Evolutionary conservation across 2,888 invertebrate species (phyloP).

Genomic region (Malthinus seriepunctatus): DNA sequence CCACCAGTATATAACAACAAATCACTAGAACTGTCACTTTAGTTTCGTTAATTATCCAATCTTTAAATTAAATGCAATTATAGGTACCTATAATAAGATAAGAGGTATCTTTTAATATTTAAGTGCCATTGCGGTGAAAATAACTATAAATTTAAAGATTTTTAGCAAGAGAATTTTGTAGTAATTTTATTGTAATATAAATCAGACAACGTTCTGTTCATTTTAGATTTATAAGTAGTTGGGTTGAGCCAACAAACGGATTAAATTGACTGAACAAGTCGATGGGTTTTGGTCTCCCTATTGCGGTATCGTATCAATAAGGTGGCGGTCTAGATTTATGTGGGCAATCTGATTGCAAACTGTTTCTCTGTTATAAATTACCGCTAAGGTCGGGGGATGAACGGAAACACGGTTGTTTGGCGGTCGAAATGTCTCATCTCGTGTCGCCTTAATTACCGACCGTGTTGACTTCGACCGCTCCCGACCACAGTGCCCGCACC

Average conservation of each 20-base stretch:
- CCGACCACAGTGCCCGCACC: conserved; percentile 48
- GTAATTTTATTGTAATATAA: too few species aligned
- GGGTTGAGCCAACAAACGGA: conserved; percentile 38
- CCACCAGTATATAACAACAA: conserved; percentile 29
- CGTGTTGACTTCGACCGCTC: conserved; percentile 43
- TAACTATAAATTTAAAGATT: not conserved
- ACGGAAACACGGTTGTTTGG: conserved; percentile 39
- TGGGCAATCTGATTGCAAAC: conserved; percentile 47
- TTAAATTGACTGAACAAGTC: conserved; percentile 44
- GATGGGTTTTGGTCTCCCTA: conserved; percentile 42
- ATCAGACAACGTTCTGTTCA: conserved; percentile 1
- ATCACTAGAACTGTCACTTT: conserved; percentile 21
- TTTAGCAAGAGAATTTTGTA: not conserved
- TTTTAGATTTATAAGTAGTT: conserved; percentile 25
- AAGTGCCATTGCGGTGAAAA: not conserved
- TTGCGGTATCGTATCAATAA: conserved; percentile 50
- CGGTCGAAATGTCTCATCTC: conserved; percentile 36
- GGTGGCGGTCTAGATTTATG: conserved; percentile 50
- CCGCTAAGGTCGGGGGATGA: conserved; percentile 32
- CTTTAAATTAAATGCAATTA: conserved; percentile 20
- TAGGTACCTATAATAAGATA: not conserved
- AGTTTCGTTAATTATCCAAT: conserved; percentile 24
- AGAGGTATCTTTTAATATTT: not conserved
- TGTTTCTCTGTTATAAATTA: conserved; percentile 43
- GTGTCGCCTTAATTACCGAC: conserved; percentile 48